Evolutionary conservation across 2,888 invertebrate genomes (phyloP).

Genomic region (Diaperis boleti): DNA sequence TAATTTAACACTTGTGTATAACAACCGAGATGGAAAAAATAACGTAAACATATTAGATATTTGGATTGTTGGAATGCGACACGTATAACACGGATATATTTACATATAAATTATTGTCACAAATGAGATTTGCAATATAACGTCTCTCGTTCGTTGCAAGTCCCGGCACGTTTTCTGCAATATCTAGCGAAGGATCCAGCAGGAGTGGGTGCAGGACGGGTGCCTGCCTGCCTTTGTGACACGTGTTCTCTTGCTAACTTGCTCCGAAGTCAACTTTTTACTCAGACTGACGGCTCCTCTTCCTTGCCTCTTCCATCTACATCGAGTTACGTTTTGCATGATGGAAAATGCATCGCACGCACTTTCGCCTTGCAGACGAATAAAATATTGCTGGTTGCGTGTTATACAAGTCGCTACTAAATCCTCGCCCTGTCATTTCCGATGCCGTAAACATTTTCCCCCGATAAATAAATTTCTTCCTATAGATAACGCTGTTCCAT

Average conservation of each 20-base stretch:
- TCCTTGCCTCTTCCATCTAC: slow-evolving; percentile 54
- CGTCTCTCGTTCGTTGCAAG: slow-evolving; percentile 58
- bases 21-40: slow-evolving; percentile 44
- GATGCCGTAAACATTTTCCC: slow-evolving; percentile 15
- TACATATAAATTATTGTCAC: slow-evolving; percentile 67
- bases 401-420: slow-evolving; percentile 8
- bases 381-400: slow-evolving; percentile 44
- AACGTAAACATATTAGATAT: slow-evolving; percentile 48
- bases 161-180: slow-evolving; percentile 59
- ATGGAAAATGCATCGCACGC: slow-evolving; percentile 57
- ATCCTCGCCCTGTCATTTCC: slow-evolving; percentile 15
- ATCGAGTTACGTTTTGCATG: slow-evolving; percentile 57
- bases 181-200: slow-evolving; percentile 59
- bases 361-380: slow-evolving; percentile 46
- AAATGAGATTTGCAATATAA: slow-evolving; percentile 66
- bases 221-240: slow-evolving; percentile 60
- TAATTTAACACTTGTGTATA: slow-evolving; percentile 50
- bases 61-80: slow-evolving; percentile 58
- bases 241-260: slow-evolving; percentile 60
- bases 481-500: no score
- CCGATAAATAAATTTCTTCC: slow-evolving; percentile 15
- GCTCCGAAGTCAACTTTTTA: slow-evolving; percentile 60
- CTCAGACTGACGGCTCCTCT: slow-evolving; percentile 55
- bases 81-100: slow-evolving; percentile 63
- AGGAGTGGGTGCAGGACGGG: slow-evolving; percentile 54